These are phyloP conservation scores for Drosophila engyochracea DNA, from an alignment of 2,888 invertebrate species.

Conservation along the genomic window DNA sequence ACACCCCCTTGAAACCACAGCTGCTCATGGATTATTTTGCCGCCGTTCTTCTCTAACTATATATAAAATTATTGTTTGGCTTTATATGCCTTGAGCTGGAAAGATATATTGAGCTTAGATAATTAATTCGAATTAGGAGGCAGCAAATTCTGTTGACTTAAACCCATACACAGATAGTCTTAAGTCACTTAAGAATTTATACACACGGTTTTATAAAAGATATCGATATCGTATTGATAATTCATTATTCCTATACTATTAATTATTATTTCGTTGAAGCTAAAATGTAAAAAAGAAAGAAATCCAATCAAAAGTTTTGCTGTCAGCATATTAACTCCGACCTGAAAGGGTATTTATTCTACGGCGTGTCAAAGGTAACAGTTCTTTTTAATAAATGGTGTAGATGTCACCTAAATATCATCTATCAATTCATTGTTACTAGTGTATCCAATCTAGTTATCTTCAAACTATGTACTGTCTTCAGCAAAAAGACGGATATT, in stretches of 20 bases:
- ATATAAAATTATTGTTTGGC: slow-evolving; percentile 33
- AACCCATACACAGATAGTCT: background rate
- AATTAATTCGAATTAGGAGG: background rate
- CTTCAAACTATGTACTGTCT: background rate
- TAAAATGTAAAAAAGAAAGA: background rate
- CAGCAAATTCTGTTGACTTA: background rate
- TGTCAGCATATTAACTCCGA: background rate
- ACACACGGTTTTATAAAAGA: background rate
- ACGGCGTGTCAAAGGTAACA: background rate
- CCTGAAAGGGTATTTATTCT: background rate
- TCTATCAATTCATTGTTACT: background rate
- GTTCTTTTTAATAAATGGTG: background rate
- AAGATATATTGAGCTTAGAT: background rate
- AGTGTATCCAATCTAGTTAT: background rate
- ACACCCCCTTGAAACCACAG: background rate
- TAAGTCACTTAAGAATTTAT: background rate
- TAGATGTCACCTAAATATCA: background rate
- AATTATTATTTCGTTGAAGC: background rate
- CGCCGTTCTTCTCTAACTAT: background rate
- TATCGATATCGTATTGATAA: background rate
- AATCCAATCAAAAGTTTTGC: rapidly evolving
- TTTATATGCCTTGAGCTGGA: slow-evolving; percentile 6
- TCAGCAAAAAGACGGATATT: background rate
- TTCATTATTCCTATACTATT: background rate
- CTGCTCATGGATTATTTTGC: background rate